Conservation (phyloP, 2,888 invertebrate species). For the Lochmaea crataegi region DNA sequence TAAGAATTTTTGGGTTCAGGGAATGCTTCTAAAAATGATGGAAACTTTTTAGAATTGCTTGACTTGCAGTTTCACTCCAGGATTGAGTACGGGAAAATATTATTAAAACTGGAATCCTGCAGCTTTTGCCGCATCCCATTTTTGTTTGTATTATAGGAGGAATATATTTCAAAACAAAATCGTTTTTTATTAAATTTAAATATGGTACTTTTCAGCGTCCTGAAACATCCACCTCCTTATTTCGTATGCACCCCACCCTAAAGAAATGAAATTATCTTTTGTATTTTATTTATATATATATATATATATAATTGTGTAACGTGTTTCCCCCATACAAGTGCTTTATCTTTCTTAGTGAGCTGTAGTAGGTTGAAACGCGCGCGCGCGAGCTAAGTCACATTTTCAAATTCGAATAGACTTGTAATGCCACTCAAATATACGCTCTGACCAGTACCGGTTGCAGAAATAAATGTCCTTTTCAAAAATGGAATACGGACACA, state of each 20-base stretch:
- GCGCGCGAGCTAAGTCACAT: constrained; percentile 44
- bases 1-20: too few species aligned
- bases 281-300: constrained; percentile 4
- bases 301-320: constrained; percentile 49
- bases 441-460: constrained; percentile 28
- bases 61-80: too few species aligned
- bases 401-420: constrained; percentile 27
- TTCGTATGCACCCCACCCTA: constrained; percentile 29
- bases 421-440: constrained; percentile 27
- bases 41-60: too few species aligned
- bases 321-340: constrained; percentile 47
- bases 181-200: too few species aligned
- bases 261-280: constrained; percentile 16
- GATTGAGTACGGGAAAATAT: too few species aligned
- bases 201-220: not conserved
- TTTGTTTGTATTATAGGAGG: too few species aligned
- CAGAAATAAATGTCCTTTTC: constrained; percentile 27
- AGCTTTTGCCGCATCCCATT: too few species aligned
- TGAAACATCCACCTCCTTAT: not conserved
- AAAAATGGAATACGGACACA: constrained; percentile 25
- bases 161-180: too few species aligned
- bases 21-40: too few species aligned
- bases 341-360: constrained; percentile 42
- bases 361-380: constrained; percentile 32
- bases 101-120: too few species aligned